Evolutionary conservation across 2,888 invertebrate genomes (phyloP), one percentile per base, ranked within the genome.

Genomic region (Nomada ferruginata): DNA sequence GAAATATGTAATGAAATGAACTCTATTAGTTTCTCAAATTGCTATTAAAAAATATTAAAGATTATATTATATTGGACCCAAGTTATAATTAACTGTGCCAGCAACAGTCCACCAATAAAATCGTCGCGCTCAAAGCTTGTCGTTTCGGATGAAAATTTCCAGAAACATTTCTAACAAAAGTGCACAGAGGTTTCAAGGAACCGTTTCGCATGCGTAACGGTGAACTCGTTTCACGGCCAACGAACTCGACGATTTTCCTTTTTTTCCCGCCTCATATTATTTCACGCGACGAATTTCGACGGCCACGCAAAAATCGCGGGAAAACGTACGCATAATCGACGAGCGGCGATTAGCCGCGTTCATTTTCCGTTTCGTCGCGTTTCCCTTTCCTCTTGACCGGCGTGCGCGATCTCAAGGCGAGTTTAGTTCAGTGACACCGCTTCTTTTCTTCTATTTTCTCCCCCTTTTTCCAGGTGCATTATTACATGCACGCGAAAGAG

Each of bases 401-500:
- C 64, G 76, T 29, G 69, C 60, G 75, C 50, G 63, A 73, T 71
- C 72, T 66, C 68, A 76, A 84, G 79, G 57, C 87, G 59, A 83
- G 78, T 69, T 86, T 79, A 70, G 85, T 82, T 86, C 84, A 86
- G 85, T 79, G 87, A 86, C 85, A 81, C 86, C 76, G 76, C 76
- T 70, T 63, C 77, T 71, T 76, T 0, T 36, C 36, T 36, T 1
- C 36, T 36, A 36, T 36, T 36, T 36, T 7, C 7, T 5, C 5
- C 36, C 36, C 36, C 36, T 36, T 36, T 36, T 36, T 36, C 36
- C 36, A 74, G 57, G 66, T 50, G 64, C 74, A 64, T 75, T 80
- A 85, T 85, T 84, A 86, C 72, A 75, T 76, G 83, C 83, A 79
- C 71, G 86, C 76, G 36, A 65, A 83, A 52, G 57, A 69, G 65